Percentiles rank a stretch among this genome's conserved stretches.
Conservation (phyloP, 2,797 vertebrate genomes). For the Microtus californicus region DNA sequence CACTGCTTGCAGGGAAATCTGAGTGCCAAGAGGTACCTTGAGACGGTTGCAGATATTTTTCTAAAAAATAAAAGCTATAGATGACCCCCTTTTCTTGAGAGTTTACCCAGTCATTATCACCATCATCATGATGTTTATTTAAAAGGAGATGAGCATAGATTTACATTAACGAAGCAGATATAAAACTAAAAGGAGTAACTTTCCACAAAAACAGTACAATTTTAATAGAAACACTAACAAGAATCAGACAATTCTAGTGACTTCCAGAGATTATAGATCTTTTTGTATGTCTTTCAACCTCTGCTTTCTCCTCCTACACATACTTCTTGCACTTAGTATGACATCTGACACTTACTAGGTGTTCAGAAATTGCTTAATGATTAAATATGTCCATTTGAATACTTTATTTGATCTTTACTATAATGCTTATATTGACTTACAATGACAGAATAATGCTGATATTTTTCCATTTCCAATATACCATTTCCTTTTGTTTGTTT, state of each 20-base stretch:
- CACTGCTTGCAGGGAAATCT: neutral
- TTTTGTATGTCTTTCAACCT: neutral
- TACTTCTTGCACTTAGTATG: neutral
- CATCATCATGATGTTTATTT: neutral
- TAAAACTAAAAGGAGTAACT: neutral
- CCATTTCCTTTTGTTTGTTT: neutral
- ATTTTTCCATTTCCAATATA: constrained; percentile 4
- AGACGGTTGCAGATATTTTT: neutral
- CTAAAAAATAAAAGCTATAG: neutral
- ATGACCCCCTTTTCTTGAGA: neutral
- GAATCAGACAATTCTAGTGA: constrained; percentile 4
- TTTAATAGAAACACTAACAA: neutral
- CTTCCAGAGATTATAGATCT: neutral
- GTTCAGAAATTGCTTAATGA: constrained; percentile 6
- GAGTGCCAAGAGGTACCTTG: neutral
- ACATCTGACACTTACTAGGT: neutral
- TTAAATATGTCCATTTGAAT: neutral
- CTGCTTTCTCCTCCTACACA: neutral
- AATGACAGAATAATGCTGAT: neutral
- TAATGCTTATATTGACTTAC: neutral
- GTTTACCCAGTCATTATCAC: neutral
- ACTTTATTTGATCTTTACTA: neutral
- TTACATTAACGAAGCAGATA: constrained; percentile 40
- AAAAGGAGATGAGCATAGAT: neutral
- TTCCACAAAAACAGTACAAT: neutral